Base-by-base conservation (phyloP, 2,797 vertebrate genomes). In the Aldrovandia affinis region DNA sequence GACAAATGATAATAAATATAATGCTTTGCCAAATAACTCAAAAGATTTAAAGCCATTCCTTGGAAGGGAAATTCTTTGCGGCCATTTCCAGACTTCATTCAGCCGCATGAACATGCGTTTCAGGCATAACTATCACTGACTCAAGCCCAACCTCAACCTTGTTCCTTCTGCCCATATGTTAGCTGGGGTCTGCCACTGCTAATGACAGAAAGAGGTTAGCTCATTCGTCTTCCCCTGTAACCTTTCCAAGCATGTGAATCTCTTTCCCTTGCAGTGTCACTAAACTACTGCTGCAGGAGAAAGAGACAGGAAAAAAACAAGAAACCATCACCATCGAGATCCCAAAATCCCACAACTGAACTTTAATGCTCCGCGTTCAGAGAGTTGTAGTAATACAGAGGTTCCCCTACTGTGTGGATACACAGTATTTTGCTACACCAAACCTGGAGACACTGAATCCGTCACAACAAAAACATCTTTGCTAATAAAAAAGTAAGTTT, bases 161-260 rank as follows among this genome's bases (percentile, higher is more conserved):
- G 50, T 81, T 80, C 85, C 90, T 91, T 86, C 88, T 87, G 80
- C 30, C 88, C 80, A 90, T 89, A 91, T 92, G 93, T 91, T 95
- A 94, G 89, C 90, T 86, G 86, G 90, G 91, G 91, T 87, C 96
- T 95, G 92, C 92, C 91, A 93, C 94, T 92, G 91, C 94, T 95
- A 95, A 96, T 94, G 94, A 95, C 94, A 95, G 90, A 94, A 92
- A 88, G 95, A 96, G 96, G 95, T 95, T 94, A 94, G 89, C 81
- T 91, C 92, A 95, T 96, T 95, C 93, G 95, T 96, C 95, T 96
- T 94, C 89, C 52, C 91, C 92, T 91, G 81, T 94, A 95, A 95
- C 93, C 94, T 96, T 96, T 94, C 90, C 91, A 83, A 90, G 89
- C 77, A 85, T 73, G 88, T 88, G 88, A 87, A 86, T 47, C 86